A percentile compares a stretch with the other conserved stretches of the same genome.
These are phyloP conservation scores for Ammodytes dubius DNA, from an alignment of 2,113 vertebrate genomes.

Conservation along the genomic window DNA sequence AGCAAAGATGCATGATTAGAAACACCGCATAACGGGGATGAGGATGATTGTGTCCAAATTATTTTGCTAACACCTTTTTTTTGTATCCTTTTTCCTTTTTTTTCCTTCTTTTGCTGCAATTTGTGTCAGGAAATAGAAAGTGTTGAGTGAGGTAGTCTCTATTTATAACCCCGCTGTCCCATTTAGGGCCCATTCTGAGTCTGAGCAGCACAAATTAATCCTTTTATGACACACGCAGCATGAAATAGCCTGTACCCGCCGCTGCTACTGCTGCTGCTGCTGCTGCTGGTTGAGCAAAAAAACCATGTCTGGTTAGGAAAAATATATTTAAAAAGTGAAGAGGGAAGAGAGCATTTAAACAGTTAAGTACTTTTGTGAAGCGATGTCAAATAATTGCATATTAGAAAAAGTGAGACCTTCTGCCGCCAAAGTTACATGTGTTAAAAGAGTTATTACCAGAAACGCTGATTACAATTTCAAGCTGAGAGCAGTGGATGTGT, in stretches of 20 bases:
- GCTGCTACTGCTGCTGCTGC: slow-evolving; percentile 23
- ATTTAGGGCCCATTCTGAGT: slow-evolving; percentile 70
- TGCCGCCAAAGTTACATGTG: too few relatives aligned
- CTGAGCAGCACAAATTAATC: slow-evolving; percentile 76
- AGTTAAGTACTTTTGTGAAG: not conserved
- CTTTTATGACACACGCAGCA: slow-evolving; percentile 76
- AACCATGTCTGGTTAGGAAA: slow-evolving; percentile 16
- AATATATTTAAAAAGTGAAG: slow-evolving; percentile 13
- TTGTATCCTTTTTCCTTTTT: not conserved
- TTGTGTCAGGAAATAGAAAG: slow-evolving; percentile 62
- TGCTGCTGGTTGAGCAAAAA: slow-evolving; percentile 10
- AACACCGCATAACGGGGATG: not conserved
- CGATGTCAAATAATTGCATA: not conserved
- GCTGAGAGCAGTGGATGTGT: not conserved
- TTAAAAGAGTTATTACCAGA: not conserved
- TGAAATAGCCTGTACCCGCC: slow-evolving; percentile 66
- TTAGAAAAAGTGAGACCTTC: too few relatives aligned
- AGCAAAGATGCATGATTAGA: not conserved
- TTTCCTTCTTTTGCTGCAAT: slow-evolving; percentile 30
- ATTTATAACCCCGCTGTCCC: slow-evolving; percentile 73
- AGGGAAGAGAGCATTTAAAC: not conserved
- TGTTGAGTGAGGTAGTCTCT: slow-evolving; percentile 68
- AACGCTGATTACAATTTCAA: not conserved
- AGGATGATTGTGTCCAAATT: slow-evolving; percentile 4
- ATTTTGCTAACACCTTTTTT: not conserved